A percentile compares a stretch with the other conserved stretches of the same genome.
These are phyloP conservation scores for Mercenaria mercenaria DNA, from an alignment of 1,140 invertebrate species.

Conservation along the genomic window DNA sequence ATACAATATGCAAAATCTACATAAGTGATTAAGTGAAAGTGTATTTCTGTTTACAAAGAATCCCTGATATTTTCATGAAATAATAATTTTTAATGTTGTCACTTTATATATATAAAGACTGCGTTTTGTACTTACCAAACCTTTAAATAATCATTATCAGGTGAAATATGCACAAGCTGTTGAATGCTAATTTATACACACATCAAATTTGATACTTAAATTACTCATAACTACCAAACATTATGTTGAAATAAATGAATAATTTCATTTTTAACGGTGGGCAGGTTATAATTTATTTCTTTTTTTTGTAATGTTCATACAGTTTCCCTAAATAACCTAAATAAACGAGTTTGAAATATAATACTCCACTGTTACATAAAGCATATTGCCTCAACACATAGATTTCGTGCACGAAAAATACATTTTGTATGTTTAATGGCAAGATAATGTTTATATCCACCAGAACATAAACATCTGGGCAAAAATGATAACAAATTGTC, in stretches of 20 bases:
- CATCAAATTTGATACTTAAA: neutral
- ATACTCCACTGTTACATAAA: neutral
- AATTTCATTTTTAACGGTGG: neutral
- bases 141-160: neutral
- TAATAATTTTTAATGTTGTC: too few relatives aligned
- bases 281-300: neutral
- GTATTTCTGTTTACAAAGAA: too few relatives aligned
- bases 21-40: too few relatives aligned
- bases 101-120: too few relatives aligned
- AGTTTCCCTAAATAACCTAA: neutral
- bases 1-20: too few relatives aligned
- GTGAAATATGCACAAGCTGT: neutral
- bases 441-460: neutral
- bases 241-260: neutral
- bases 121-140: too few relatives aligned
- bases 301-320: neutral
- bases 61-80: too few relatives aligned
- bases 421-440: conserved; percentile 17
- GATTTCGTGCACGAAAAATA: neutral
- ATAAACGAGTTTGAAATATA: conserved; percentile 2
- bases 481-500: conserved; percentile 26
- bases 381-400: neutral
- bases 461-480: conserved; percentile 6
- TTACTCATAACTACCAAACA: neutral
- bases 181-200: neutral